Percentiles rank a stretch among this genome's conserved stretches.
Evolutionary conservation across 2,113 vertebrate genomes (phyloP).

Genomic region (Indicator maculatus): DNA sequence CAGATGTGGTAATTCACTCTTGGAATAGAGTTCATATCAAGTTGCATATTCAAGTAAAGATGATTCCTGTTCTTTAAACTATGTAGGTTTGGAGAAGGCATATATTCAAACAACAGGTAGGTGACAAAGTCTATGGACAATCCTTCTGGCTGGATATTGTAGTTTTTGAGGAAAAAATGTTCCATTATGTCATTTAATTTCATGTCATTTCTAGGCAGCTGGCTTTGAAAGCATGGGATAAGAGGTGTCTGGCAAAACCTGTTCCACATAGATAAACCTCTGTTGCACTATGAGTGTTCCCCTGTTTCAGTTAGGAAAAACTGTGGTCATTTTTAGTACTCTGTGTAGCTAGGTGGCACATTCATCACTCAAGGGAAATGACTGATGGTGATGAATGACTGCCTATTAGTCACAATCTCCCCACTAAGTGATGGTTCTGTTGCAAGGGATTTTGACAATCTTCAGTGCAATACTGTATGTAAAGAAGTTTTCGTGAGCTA

Average conservation of each 20-base stretch:
- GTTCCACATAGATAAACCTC: not conserved
- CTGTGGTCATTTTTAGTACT: not conserved
- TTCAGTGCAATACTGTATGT: not conserved
- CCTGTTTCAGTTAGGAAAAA: not conserved
- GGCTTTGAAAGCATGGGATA: not conserved
- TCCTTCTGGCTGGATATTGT: not conserved
- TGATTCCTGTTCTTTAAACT: not conserved
- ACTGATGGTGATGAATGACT: not conserved
- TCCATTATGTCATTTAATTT: not conserved
- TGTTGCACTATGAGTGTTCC: not conserved
- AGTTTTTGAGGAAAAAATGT: not conserved
- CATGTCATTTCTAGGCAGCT: not conserved
- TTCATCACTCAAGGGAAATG: not conserved
- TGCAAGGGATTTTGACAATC: not conserved
- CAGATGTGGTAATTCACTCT: conserved; percentile 35
- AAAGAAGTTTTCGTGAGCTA: not conserved
- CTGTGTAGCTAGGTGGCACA: not conserved
- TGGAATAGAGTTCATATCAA: not conserved
- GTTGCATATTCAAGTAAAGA: not conserved
- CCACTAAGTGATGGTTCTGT: not conserved
- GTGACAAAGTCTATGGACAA: not conserved
- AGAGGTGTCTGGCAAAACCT: not conserved
- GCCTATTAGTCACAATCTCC: not conserved
- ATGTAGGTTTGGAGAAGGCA: not conserved
- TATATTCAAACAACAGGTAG: not conserved